A percentile compares a stretch with the other conserved stretches of the same genome.
phyloP scores from a whole-genome alignment of 2,113 vertebrate species.

The Plectropomus leopardus region DNA sequence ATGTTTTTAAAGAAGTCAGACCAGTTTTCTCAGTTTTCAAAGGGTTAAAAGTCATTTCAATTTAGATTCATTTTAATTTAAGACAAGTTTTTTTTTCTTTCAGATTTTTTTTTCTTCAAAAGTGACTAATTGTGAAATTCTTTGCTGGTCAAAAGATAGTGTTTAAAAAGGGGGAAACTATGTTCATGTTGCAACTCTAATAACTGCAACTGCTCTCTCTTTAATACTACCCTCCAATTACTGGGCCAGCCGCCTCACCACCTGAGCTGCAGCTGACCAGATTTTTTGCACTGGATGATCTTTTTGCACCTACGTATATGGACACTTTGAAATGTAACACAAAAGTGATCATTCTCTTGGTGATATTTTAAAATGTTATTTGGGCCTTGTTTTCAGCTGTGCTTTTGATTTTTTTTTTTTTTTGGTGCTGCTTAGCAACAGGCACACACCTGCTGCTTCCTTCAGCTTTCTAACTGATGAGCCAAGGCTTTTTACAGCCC shows the following conservation, averaged over 20 bases:
- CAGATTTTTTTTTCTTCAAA: neutral
- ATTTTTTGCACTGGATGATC: constrained; percentile 5
- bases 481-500: constrained; percentile 44
- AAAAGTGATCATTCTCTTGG: constrained; percentile 37
- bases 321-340: constrained; percentile 26
- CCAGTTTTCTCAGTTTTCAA: no score
- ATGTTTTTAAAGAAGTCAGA: no score
- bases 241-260: neutral
- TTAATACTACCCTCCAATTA: neutral
- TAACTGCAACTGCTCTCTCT: neutral
- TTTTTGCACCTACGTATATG: neutral
- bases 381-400: constrained; percentile 36
- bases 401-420: constrained; percentile 29
- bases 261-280: neutral
- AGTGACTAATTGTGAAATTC: neutral
- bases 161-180: constrained; percentile 28
- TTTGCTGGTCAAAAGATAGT: neutral
- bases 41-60: no score
- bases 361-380: constrained; percentile 50
- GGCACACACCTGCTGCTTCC: constrained; percentile 68
- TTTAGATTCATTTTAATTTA: neutral
- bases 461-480: constrained; percentile 59
- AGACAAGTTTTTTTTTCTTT: neutral
- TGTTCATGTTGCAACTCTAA: constrained; percentile 4
- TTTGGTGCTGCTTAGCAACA: constrained; percentile 71